Conservation (phyloP, 2,888 invertebrate genomes). For the Netelia melanura region DNA sequence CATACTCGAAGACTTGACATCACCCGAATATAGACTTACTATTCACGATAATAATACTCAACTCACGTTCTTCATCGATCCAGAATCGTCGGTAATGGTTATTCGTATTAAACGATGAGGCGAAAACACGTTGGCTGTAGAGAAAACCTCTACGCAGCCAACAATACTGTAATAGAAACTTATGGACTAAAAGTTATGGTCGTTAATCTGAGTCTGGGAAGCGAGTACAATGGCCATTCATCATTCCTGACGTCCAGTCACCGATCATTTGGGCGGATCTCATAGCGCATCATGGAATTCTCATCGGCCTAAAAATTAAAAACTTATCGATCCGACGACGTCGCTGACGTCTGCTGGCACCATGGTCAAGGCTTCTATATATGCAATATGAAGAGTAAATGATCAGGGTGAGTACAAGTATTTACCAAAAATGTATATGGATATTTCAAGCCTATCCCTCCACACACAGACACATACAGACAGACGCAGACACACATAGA, state of each 20-base stretch:
- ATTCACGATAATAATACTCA: background rate
- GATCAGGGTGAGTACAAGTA: background rate
- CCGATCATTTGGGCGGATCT: conserved; percentile 59
- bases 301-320: conserved; percentile 54
- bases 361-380: background rate
- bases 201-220: conserved; percentile 52
- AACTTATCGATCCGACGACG: conserved; percentile 29
- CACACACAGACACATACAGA: too few relatives aligned
- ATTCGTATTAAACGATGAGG: background rate
- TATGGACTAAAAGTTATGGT: conserved; percentile 37
- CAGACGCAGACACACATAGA: too few relatives aligned
- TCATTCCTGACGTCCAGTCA: conserved; percentile 49
- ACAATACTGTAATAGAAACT: conserved; percentile 40
- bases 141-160: conserved; percentile 35
- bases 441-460: background rate
- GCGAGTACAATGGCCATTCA: conserved; percentile 51
- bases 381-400: background rate
- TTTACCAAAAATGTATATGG: background rate
- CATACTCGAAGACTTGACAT: background rate
- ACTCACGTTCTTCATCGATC: background rate
- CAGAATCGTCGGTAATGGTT: background rate
- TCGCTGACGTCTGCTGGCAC: background rate
- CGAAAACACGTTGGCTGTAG: background rate
- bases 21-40: background rate
- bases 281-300: conserved; percentile 32